These are phyloP conservation scores for Eupithecia centaureata DNA, from an alignment of 2,888 invertebrate species.

Conservation along the genomic window DNA sequence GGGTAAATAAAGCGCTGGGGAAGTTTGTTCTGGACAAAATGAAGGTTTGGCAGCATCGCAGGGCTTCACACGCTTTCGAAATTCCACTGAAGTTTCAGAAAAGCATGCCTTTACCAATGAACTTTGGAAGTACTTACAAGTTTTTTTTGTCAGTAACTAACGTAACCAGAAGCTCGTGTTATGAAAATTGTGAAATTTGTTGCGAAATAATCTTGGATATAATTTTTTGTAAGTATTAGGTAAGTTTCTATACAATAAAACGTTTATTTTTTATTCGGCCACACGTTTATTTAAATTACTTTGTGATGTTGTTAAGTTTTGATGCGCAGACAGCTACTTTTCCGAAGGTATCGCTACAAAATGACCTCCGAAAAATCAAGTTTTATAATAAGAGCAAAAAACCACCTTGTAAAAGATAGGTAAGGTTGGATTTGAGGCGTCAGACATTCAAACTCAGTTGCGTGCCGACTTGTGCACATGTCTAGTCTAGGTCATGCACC, in stretches of 20 bases:
- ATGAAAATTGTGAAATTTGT: not conserved
- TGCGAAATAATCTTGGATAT: not conserved
- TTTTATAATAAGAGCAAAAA: constrained; percentile 15
- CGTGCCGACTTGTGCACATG: constrained; percentile 28
- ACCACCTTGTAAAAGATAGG: constrained; percentile 9
- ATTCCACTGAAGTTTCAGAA: not conserved
- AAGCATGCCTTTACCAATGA: not conserved
- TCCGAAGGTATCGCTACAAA: constrained; percentile 3
- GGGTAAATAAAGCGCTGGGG: constrained; percentile 21
- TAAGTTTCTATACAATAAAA: not conserved
- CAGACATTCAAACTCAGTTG: constrained; percentile 27
- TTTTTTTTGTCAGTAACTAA: not conserved
- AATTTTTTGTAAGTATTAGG: not conserved
- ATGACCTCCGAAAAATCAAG: constrained; percentile 13
- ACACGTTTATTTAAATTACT: not conserved
- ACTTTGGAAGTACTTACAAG: not conserved
- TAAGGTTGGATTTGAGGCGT: constrained; percentile 12
- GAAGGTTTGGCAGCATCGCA: constrained; percentile 8
- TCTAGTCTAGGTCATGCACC: constrained; percentile 37
- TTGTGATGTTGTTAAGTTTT: not conserved
- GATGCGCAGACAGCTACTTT: not conserved
- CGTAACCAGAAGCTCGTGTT: not conserved
- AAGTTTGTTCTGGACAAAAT: constrained; percentile 21
- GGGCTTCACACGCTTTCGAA: not conserved
- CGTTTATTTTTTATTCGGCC: not conserved